A percentile compares a stretch with the other conserved stretches of the same genome.
These are phyloP conservation scores for Lapara coniferarum DNA, from an alignment of 2,888 invertebrate genomes.

Conservation along the genomic window DNA sequence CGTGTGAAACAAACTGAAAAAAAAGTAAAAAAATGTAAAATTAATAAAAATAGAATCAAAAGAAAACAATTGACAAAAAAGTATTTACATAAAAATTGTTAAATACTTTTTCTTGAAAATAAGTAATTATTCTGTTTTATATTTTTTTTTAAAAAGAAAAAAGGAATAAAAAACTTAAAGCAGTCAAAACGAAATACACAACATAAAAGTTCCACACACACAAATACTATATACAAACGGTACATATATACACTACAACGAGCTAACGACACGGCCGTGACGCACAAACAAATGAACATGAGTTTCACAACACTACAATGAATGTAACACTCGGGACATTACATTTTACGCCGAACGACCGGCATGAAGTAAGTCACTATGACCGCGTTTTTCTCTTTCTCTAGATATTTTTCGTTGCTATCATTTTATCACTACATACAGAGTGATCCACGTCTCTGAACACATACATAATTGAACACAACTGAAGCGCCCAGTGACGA, in stretches of 20 bases:
- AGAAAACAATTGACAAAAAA: background rate
- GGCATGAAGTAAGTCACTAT: too few relatives aligned
- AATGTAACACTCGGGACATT: background rate
- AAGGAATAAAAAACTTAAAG: background rate
- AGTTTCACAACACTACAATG: background rate
- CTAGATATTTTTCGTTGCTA: too few relatives aligned
- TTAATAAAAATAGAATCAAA: background rate
- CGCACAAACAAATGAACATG: conserved; percentile 17
- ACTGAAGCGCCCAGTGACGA: too few relatives aligned
- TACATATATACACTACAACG: conserved; percentile 20
- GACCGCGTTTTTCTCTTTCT: too few relatives aligned
- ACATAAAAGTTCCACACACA: conserved; percentile 16
- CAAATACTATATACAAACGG: conserved; percentile 15
- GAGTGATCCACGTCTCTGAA: too few relatives aligned
- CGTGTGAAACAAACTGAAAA: background rate
- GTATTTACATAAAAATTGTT: too few relatives aligned
- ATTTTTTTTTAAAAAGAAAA: background rate
- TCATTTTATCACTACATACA: too few relatives aligned
- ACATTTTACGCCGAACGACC: too few relatives aligned
- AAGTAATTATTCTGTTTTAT: too few relatives aligned
- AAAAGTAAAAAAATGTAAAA: background rate
- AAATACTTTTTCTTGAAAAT: too few relatives aligned
- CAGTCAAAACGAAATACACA: background rate
- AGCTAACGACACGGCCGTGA: conserved; percentile 5
- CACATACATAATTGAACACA: too few relatives aligned